phyloP scores from a whole-genome alignment of 2,888 invertebrate species.

The Cyrtodaria siliqua region DNA sequence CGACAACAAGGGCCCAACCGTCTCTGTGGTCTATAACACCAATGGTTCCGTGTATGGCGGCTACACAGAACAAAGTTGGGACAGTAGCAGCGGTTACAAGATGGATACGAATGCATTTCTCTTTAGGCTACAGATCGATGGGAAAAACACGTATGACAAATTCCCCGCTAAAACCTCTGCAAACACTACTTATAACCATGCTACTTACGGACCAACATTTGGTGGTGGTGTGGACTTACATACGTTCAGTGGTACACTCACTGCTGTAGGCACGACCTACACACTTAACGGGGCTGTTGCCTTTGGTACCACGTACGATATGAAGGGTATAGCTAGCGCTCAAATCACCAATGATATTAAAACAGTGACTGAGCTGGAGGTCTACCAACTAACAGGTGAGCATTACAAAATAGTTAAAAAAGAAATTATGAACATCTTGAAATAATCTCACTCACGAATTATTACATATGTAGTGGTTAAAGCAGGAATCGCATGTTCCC shows the following conservation, averaged over 20 bases:
- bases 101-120: slow-evolving; percentile 59
- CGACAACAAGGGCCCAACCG: slow-evolving; percentile 67
- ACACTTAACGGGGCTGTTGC: slow-evolving; percentile 28
- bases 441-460: too few species aligned
- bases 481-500: too few species aligned
- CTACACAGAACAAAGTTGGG: slow-evolving; percentile 58
- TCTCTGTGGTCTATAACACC: slow-evolving; percentile 64
- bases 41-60: slow-evolving; percentile 64
- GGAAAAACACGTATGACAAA: slow-evolving; percentile 26
- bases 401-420: too few species aligned
- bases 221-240: slow-evolving; percentile 47
- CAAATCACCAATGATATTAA: slow-evolving; percentile 38
- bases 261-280: slow-evolving; percentile 9
- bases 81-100: slow-evolving; percentile 18
- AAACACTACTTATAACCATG: slow-evolving; percentile 15
- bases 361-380: slow-evolving; percentile 61
- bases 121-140: slow-evolving; percentile 51
- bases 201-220: slow-evolving; percentile 49
- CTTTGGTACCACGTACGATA: slow-evolving; percentile 32
- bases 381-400: slow-evolving; percentile 65
- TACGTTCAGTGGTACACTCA: slow-evolving; percentile 32
- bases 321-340: slow-evolving; percentile 9
- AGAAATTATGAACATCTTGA: too few species aligned
- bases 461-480: too few species aligned
- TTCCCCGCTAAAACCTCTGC: slow-evolving; percentile 30